These are phyloP conservation scores for Meloidogyne floridensis DNA, from an alignment of 1,140 invertebrate genomes.

Conservation along the genomic window DNA sequence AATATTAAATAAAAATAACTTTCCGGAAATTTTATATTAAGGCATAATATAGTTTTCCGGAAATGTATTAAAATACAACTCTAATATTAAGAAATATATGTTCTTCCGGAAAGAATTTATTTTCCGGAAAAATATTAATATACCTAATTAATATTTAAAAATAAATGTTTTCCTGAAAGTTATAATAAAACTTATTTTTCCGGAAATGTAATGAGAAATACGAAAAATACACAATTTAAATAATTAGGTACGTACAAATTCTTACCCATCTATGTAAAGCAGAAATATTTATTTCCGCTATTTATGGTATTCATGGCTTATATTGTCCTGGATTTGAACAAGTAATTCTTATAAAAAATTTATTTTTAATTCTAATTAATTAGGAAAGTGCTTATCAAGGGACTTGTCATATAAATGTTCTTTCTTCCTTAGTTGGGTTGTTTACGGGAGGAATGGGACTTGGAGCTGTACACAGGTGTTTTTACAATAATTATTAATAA, in stretches of 20 bases:
- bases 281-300: conserved; percentile 58
- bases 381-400: conserved; percentile 58
- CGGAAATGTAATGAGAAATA: neutral
- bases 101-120: no score
- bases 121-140: no score
- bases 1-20: no score
- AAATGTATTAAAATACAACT: no score
- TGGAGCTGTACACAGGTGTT: conserved; percentile 57
- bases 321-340: conserved; percentile 57
- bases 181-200: neutral
- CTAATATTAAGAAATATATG: no score
- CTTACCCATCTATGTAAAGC: conserved; percentile 61
- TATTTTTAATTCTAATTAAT: no score
- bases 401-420: conserved; percentile 63
- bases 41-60: no score
- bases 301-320: conserved; percentile 59
- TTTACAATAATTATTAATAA: neutral
- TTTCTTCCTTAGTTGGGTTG: conserved; percentile 60
- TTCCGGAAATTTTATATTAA: no score
- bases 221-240: neutral
- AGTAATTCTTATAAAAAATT: no score
- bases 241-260: conserved; percentile 57
- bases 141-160: no score
- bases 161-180: no score
- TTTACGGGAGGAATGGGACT: conserved; percentile 58